Percentiles rank a stretch among this genome's conserved stretches.
Conservation (phyloP, 92 coral and sea anemone genomes). For the Montipora capitata region DNA sequence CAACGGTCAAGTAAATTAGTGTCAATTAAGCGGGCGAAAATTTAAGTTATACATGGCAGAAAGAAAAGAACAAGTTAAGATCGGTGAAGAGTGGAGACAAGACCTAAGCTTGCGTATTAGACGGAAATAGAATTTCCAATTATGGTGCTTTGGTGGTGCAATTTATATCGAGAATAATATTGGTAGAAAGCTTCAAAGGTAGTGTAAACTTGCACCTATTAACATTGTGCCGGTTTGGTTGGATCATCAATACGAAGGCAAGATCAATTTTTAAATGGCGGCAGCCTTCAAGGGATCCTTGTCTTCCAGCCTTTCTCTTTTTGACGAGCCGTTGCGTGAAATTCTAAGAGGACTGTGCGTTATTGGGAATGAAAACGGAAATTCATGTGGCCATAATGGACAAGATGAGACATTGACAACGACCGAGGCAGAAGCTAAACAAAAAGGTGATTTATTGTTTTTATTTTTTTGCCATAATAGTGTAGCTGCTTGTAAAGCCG, state of each 20-base stretch:
- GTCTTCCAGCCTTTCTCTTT: constrained; percentile 24
- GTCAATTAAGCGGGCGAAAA: not conserved
- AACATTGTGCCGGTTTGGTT: not conserved
- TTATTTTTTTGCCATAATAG: not conserved
- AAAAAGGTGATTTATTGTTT: constrained; percentile 1
- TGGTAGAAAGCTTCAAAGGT: not conserved
- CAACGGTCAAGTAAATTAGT: not conserved
- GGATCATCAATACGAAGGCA: not conserved
- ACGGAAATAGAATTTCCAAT: constrained; percentile 15
- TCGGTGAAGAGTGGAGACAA: not conserved
- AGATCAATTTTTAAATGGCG: constrained; percentile 31
- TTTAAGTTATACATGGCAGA: not conserved
- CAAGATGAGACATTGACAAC: not conserved
- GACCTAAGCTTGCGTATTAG: not conserved
- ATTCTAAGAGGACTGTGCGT: constrained; percentile 20
- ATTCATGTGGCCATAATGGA: not conserved
- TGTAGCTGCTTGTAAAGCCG: too few species aligned
- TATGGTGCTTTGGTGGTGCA: constrained; percentile 35
- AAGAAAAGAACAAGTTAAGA: not conserved
- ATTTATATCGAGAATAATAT: not conserved
- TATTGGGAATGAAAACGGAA: constrained; percentile 29
- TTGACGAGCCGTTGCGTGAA: constrained; percentile 36
- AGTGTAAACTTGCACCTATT: not conserved
- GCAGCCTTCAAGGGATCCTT: not conserved
- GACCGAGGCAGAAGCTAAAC: not conserved